Evolutionary conservation across 2,888 invertebrate species (phyloP).

Genomic region (Xanthostigma xanthostigma): DNA sequence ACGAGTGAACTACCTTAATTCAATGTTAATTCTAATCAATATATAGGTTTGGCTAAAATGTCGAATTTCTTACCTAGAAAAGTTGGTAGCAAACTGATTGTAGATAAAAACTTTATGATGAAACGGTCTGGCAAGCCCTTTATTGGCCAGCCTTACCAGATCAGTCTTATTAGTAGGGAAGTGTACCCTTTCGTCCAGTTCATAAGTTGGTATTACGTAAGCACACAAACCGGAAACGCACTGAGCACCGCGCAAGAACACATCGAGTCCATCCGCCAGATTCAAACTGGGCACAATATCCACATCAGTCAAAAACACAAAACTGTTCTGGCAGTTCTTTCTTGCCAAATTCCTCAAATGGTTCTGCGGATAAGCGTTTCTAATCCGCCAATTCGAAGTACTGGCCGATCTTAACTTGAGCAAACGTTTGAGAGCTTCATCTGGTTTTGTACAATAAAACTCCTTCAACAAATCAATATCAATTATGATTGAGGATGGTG

Average conservation of each 20-base stretch:
- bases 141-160: slow-evolving; percentile 56
- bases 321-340: slow-evolving; percentile 66
- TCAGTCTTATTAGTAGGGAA: slow-evolving; percentile 73
- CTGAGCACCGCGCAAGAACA: slow-evolving; percentile 44
- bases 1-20: too few relatives aligned
- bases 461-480: slow-evolving; percentile 24
- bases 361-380: slow-evolving; percentile 77
- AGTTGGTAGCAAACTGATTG: slow-evolving; percentile 85
- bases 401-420: slow-evolving; percentile 42
- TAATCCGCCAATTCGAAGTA: slow-evolving; percentile 55
- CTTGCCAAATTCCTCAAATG: slow-evolving; percentile 75
- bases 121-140: slow-evolving; percentile 73
- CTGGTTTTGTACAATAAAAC: slow-evolving; percentile 52
- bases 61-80: slow-evolving; percentile 48
- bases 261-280: slow-evolving; percentile 53
- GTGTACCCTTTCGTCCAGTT: slow-evolving; percentile 61
- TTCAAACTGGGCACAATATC: slow-evolving; percentile 72
- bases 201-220: slow-evolving; percentile 82
- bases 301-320: slow-evolving; percentile 74
- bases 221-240: slow-evolving; percentile 53
- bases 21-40: background rate
- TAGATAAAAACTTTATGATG: slow-evolving; percentile 85
- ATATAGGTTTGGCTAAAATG: background rate
- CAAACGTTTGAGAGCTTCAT: slow-evolving; percentile 42
- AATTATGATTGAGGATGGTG: slow-evolving; percentile 17